Percentiles rank a stretch among this genome's conserved stretches.
These are phyloP conservation scores for Limnothrissa miodon DNA, from an alignment of 2,113 vertebrate genomes.

Conservation along the genomic window DNA sequence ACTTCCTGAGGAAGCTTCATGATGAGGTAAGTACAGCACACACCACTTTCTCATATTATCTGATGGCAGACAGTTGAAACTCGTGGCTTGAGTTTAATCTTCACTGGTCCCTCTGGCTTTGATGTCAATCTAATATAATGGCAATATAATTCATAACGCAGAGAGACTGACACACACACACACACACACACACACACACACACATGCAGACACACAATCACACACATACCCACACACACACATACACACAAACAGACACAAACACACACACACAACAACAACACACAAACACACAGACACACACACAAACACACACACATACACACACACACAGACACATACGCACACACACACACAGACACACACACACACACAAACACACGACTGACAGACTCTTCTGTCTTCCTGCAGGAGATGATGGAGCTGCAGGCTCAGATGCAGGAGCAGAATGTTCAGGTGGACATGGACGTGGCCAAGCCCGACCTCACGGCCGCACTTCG, in stretches of 20 bases:
- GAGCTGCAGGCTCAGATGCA: constrained; percentile 88
- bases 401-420: constrained; percentile 80
- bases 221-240: too few relatives aligned
- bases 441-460: constrained; percentile 88
- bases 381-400: too few relatives aligned
- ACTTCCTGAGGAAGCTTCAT: constrained; percentile 94
- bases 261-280: background rate
- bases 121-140: background rate
- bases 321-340: background rate
- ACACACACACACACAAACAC: background rate
- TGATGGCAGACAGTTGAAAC: background rate
- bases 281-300: too few relatives aligned
- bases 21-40: constrained; percentile 78
- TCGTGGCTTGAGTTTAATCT: background rate
- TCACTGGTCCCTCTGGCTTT: background rate
- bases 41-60: background rate
- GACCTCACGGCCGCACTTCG: constrained; percentile 93
- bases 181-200: too few relatives aligned
- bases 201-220: background rate
- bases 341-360: background rate
- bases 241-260: background rate
- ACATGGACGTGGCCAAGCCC: constrained; percentile 90
- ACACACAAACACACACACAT: too few relatives aligned
- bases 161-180: too few relatives aligned
- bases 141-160: too few relatives aligned